Conservation (phyloP, 2,888 invertebrate genomes). For the Chrysomela aeneicollis region DNA sequence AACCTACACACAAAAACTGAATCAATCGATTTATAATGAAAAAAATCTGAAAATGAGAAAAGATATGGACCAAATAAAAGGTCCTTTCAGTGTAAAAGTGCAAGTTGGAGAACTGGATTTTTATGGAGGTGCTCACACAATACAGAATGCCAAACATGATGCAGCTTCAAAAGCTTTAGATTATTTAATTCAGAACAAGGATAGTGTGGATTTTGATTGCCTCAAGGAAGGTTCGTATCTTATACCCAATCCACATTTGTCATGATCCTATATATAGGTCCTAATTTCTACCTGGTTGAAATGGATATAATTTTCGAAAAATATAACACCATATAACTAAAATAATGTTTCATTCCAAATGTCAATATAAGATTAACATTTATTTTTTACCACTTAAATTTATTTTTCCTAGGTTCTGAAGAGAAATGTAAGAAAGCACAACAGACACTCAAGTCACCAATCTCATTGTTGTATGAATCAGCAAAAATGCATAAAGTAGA, state of each 20-base stretch:
- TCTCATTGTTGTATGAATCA: conserved; percentile 52
- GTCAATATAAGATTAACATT: too few species aligned
- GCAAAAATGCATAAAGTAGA: conserved; percentile 46
- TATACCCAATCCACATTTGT: too few species aligned
- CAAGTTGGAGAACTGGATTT: conserved; percentile 50
- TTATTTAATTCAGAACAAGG: conserved; percentile 44
- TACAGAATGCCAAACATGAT: conserved; percentile 54
- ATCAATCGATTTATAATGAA: conserved; percentile 47
- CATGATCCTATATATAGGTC: too few species aligned
- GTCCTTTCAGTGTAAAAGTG: conserved; percentile 53
- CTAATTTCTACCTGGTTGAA: too few species aligned
- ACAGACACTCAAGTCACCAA: conserved; percentile 52
- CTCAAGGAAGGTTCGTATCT: conserved; percentile 46
- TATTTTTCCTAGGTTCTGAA: conserved; percentile 39
- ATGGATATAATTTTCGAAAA: too few species aligned
- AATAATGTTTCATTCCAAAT: too few species aligned
- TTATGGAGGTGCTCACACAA: conserved; percentile 50
- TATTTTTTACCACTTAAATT: background rate
- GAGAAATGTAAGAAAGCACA: conserved; percentile 49
- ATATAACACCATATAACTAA: too few species aligned
- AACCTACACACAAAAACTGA: conserved; percentile 50
- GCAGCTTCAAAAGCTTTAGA: conserved; percentile 54
- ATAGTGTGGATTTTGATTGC: conserved; percentile 47
- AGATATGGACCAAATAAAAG: conserved; percentile 45
- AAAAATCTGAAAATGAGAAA: conserved; percentile 40